Evolutionary conservation across 2,888 invertebrate species (phyloP).

Genomic region (Drosophila pullipes): DNA sequence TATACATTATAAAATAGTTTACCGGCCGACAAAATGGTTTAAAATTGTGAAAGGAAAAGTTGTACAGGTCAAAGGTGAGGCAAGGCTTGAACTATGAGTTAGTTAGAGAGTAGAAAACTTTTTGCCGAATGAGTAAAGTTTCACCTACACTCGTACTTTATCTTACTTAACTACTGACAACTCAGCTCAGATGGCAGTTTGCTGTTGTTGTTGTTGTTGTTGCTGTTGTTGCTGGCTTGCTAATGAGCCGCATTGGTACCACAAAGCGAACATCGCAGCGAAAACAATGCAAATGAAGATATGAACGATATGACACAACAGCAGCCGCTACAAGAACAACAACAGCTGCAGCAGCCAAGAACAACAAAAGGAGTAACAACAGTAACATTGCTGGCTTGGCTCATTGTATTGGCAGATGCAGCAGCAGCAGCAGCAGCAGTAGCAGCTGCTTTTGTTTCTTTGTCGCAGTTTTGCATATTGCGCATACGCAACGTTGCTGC

Average conservation of each 20-base stretch:
- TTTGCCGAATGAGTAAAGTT: slow-evolving; percentile 42
- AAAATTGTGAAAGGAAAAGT: slow-evolving; percentile 40
- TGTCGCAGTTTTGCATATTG: slow-evolving; percentile 55
- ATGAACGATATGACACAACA: slow-evolving; percentile 45
- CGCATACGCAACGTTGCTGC: slow-evolving; percentile 73
- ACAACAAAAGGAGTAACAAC: slow-evolving; percentile 2
- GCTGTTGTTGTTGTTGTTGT: background rate
- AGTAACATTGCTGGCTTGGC: slow-evolving; percentile 31
- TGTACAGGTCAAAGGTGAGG: slow-evolving; percentile 57
- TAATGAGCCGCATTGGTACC: slow-evolving; percentile 51
- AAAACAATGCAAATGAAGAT: slow-evolving; percentile 56
- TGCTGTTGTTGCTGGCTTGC: slow-evolving; percentile 23
- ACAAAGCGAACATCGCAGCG: slow-evolving; percentile 17
- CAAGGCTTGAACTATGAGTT: slow-evolving; percentile 10
- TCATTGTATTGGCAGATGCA: slow-evolving; percentile 49
- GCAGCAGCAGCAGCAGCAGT: slow-evolving; percentile 31
- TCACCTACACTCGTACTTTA: background rate
- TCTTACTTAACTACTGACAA: background rate
- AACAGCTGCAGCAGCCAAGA: slow-evolving; percentile 17
- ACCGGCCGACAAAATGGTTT: slow-evolving; percentile 34
- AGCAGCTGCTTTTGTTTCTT: slow-evolving; percentile 41
- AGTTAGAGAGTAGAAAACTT: slow-evolving; percentile 25
- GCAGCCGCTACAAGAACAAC: background rate
- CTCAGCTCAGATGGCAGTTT: slow-evolving; percentile 8
- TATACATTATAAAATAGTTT: slow-evolving; percentile 68